phyloP scores from a whole-genome alignment of 2,888 invertebrate species.

The Drosophila pegasa region DNA sequence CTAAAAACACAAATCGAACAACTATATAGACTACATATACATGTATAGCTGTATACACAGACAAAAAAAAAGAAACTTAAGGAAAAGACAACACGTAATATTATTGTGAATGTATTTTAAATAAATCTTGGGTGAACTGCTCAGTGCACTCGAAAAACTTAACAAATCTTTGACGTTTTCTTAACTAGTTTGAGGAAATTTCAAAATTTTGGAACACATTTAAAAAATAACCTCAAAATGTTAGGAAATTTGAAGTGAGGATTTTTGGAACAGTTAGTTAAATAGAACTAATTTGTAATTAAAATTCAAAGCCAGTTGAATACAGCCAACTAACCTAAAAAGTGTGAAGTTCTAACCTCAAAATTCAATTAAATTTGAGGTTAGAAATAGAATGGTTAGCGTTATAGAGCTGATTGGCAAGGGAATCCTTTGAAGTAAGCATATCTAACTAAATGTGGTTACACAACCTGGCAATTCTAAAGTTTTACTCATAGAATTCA shows the following conservation, averaged over 20 bases:
- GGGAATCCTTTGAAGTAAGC: no score
- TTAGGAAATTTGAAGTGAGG: not conserved
- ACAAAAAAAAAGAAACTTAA: constrained; percentile 22
- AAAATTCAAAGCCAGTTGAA: no score
- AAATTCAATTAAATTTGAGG: no score
- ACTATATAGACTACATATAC: constrained; percentile 29
- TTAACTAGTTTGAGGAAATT: not conserved
- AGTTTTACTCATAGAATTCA: no score
- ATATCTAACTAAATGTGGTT: no score
- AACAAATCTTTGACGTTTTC: not conserved
- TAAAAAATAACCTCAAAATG: not conserved
- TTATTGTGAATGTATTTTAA: constrained; percentile 72
- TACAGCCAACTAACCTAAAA: no score
- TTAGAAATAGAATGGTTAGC: no score
- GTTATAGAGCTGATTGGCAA: no score
- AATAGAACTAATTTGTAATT: no score
- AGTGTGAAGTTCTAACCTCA: no score
- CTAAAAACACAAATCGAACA: constrained; percentile 45
- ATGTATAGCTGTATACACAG: constrained; percentile 15
- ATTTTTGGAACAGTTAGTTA: not conserved
- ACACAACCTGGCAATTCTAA: no score
- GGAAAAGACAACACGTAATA: constrained; percentile 42
- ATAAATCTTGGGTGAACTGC: constrained; percentile 59
- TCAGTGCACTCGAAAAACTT: constrained; percentile 37
- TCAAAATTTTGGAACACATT: not conserved